A percentile compares a stretch with the other conserved stretches of the same genome.
Evolutionary conservation across 2,797 vertebrate genomes (phyloP).

Genomic region (Oreochromis mossambicus): DNA sequence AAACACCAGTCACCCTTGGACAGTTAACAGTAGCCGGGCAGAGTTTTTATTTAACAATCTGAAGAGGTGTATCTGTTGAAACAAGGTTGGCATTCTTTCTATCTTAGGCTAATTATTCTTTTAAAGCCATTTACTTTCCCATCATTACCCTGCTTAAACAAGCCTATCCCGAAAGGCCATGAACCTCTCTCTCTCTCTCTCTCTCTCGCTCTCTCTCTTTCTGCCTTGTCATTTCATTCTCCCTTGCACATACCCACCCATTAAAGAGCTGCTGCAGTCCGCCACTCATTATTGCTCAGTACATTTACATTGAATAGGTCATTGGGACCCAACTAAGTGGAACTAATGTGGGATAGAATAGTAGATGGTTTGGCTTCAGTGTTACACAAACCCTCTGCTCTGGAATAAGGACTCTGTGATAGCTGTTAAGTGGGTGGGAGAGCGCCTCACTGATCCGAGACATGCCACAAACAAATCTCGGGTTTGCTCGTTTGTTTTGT

Average conservation of each 20-base stretch:
- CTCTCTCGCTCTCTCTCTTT: constrained; percentile 10
- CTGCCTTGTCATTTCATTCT: constrained; percentile 67
- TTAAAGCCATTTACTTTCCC: constrained; percentile 55
- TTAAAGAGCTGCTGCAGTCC: constrained; percentile 70
- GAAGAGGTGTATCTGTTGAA: constrained; percentile 36
- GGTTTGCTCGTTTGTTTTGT: constrained; percentile 24
- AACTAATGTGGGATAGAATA: constrained; percentile 91
- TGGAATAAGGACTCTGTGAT: constrained; percentile 79
- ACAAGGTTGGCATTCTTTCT: constrained; percentile 11
- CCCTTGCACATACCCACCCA: constrained; percentile 71
- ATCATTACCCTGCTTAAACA: constrained; percentile 64
- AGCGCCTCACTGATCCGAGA: constrained; percentile 42
- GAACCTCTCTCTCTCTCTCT: constrained; percentile 13
- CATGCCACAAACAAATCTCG: constrained; percentile 15
- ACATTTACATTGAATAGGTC: constrained; percentile 86
- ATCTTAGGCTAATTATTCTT: constrained; percentile 39
- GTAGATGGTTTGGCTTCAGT: constrained; percentile 80
- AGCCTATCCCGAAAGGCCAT: constrained; percentile 46
- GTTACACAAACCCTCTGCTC: constrained; percentile 77
- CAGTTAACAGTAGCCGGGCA: constrained; percentile 1
- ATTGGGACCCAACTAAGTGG: constrained; percentile 90
- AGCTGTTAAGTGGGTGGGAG: constrained; percentile 65
- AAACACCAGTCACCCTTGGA: not conserved
- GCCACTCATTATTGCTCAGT: constrained; percentile 77
- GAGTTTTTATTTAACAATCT: constrained; percentile 25